Evolutionary conservation across 1,140 invertebrate genomes (phyloP).

Genomic region (Ridgeia piscesae): DNA sequence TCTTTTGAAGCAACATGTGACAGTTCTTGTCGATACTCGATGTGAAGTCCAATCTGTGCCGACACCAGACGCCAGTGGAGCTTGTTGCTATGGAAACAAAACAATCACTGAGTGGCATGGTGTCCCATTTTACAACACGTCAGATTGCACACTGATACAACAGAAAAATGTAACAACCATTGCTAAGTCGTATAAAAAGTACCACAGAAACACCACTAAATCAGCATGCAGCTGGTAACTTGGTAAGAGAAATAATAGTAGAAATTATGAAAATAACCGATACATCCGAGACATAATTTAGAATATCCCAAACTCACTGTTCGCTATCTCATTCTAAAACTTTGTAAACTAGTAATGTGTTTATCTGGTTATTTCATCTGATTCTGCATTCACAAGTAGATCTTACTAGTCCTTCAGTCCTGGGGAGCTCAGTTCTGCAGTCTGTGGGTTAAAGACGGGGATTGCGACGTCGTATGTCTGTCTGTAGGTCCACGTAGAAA

Average conservation of each 20-base stretch:
- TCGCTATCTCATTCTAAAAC: background rate
- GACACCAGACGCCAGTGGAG: conserved; percentile 69
- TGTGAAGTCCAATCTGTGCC: conserved; percentile 80
- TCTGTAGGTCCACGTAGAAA: conserved; percentile 82
- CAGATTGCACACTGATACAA: too few species aligned
- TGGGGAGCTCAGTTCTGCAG: conserved; percentile 38
- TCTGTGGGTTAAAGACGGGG: conserved; percentile 78
- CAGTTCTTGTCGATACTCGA: conserved; percentile 72
- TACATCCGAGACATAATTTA: too few species aligned
- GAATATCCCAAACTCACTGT: too few species aligned
- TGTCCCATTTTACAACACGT: background rate
- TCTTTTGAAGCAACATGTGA: conserved; percentile 65
- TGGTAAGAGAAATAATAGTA: too few species aligned
- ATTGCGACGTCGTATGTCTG: conserved; percentile 94
- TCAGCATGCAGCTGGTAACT: too few species aligned
- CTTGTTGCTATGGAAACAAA: conserved; percentile 41
- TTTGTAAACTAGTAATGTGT: background rate
- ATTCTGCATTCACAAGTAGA: background rate
- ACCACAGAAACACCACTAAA: too few species aligned
- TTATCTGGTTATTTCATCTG: background rate
- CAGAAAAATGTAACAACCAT: too few species aligned
- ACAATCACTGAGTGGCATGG: background rate
- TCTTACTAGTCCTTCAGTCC: conserved; percentile 46
- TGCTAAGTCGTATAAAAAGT: too few species aligned
- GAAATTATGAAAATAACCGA: too few species aligned